A percentile compares a stretch with the other conserved stretches of the same genome.
phyloP scores from a whole-genome alignment of 2,113 vertebrate genomes.

The Solea senegalensis region DNA sequence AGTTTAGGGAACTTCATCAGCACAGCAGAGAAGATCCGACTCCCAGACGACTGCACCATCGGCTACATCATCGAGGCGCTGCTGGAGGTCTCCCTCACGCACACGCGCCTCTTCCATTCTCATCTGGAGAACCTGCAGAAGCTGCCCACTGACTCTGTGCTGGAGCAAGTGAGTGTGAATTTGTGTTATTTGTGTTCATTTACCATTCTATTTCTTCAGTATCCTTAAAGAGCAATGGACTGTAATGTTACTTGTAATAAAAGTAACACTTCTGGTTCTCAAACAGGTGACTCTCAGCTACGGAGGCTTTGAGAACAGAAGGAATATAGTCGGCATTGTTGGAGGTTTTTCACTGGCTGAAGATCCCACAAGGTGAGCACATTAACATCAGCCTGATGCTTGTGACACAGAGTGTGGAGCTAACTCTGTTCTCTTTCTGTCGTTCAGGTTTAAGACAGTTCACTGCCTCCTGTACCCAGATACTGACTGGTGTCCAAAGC shows the following conservation, averaged over 20 bases:
- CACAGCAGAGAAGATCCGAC: constrained; percentile 93
- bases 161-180: constrained; percentile 84
- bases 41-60: constrained; percentile 95
- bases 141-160: constrained; percentile 80
- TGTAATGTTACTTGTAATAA: too few species aligned
- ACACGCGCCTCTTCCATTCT: constrained; percentile 91
- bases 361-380: constrained; percentile 90
- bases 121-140: constrained; percentile 94
- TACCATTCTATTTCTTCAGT: not conserved
- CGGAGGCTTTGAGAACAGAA: constrained; percentile 91
- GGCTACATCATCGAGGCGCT: constrained; percentile 97
- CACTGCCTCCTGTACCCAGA: constrained; percentile 94
- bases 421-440: not conserved
- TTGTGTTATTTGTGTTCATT: not conserved
- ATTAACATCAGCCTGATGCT: not conserved
- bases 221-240: too few species aligned
- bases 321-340: constrained; percentile 88
- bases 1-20: constrained; percentile 98
- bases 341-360: constrained; percentile 88
- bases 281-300: constrained; percentile 95
- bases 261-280: not conserved
- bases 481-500: constrained; percentile 89
- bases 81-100: constrained; percentile 88
- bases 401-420: not conserved
- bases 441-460: constrained; percentile 90